Evolutionary conservation across 2,888 invertebrate genomes (phyloP), one percentile per base, ranked within the genome.

Genomic region (Luperina nickerlii): DNA sequence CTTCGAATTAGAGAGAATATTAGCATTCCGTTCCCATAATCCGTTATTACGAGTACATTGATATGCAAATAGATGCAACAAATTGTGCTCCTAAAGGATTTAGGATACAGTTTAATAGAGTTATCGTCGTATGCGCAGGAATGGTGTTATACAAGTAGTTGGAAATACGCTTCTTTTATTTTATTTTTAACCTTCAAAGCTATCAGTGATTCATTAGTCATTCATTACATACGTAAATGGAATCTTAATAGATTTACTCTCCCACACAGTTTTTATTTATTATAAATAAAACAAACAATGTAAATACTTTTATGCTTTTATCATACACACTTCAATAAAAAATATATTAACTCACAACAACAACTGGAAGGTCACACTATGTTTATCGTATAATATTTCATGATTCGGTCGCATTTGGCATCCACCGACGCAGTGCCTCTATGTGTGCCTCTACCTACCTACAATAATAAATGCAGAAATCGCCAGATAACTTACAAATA

Each of bases 31-130:
- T 92, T 93, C 93, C 92, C 93, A 93, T 94, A 94, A 91, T 92
- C 92, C 89, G 94, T 93, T 94, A 94, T 92, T 92, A 92, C 45
- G 45, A 45, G 45, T 45, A 45, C 91, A 93, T 93, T 93, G 90
- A 92, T 92, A 95, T 94, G 94, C 90, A 94, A 95, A 94, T 95
- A 83, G 85, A 93, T 93, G 92, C 94, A 93, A 92, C 93, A 92
- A 93, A 93, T 93, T 92, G 90, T 91, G 91, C 90, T 91, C 87
- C 85, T 68, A 90, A 92, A 92, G 92, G 92, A 92, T 92, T 93
- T 92, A 92, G 91, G 89, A 90, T 92, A 91, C 89, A 88, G 85
- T 91, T 92, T 84, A 86, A 89, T 89, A 86, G 89, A 86, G 89
- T 90, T 90, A 87, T 85, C 82, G 78, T 79, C 83, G 84, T 86